Percentiles rank a stretch among this genome's conserved stretches.
These are phyloP conservation scores for Cinclus mexicanus DNA, from an alignment of 2,113 vertebrate genomes.

Conservation along the genomic window DNA sequence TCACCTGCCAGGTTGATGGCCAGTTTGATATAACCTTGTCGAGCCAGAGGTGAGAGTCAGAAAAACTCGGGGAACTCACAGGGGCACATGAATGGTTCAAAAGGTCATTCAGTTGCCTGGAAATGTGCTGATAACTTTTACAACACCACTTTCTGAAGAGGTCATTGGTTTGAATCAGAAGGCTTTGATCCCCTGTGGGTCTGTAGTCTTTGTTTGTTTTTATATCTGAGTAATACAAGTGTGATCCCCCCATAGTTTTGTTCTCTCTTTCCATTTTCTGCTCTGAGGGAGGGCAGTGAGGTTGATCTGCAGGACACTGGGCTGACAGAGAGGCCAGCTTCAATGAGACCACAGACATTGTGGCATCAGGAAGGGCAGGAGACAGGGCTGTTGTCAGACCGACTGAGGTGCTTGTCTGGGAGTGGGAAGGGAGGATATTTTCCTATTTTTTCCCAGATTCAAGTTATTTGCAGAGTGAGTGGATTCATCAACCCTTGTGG, in stretches of 20 bases:
- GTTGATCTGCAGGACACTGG: not conserved
- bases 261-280: not conserved
- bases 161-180: not conserved
- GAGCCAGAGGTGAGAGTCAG: slow-evolving; percentile 29
- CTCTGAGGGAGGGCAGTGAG: not conserved
- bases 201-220: not conserved
- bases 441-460: not conserved
- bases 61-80: not conserved
- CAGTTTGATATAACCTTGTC: slow-evolving; percentile 59
- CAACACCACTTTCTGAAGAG: not conserved
- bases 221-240: not conserved
- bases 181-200: not conserved
- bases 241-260: not conserved
- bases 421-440: not conserved
- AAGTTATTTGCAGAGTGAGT: not conserved
- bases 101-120: not conserved
- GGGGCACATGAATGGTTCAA: not conserved
- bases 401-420: not conserved
- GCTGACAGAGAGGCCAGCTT: not conserved
- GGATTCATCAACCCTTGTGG: not conserved
- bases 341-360: not conserved
- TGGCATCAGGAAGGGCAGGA: not conserved
- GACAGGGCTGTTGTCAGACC: not conserved
- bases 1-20: slow-evolving; percentile 55
- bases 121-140: not conserved